These are phyloP conservation scores for Tachysurus vachellii DNA, from an alignment of 2,113 vertebrate species.

Conservation along the genomic window DNA sequence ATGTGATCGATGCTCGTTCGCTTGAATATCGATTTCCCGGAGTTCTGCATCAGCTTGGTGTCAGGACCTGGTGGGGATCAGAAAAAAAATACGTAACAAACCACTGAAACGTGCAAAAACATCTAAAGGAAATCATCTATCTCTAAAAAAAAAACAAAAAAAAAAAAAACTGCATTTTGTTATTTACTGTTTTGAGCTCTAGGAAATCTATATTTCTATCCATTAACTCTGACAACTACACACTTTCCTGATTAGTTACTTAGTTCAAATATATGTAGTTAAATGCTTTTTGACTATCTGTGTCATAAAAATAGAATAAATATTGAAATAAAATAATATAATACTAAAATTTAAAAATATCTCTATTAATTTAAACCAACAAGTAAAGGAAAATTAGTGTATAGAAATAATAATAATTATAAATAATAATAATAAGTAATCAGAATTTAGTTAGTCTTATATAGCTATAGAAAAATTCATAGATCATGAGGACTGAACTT, in stretches of 20 bases:
- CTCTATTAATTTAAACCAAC: too few species aligned
- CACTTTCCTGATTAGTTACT: background rate
- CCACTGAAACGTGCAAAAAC: background rate
- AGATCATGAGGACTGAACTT: background rate
- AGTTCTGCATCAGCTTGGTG: slow-evolving; percentile 96
- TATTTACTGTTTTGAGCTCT: background rate
- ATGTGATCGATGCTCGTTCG: slow-evolving; percentile 86
- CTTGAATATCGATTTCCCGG: slow-evolving; percentile 86
- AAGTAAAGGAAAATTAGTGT: too few species aligned
- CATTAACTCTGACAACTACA: background rate
- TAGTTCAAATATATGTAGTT: too few species aligned
- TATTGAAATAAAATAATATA: too few species aligned
- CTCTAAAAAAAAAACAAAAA: background rate
- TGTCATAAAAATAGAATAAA: too few species aligned
- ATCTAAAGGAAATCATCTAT: background rate
- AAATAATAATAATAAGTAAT: background rate
- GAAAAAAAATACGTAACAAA: background rate
- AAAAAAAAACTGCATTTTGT: background rate
- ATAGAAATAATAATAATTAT: too few species aligned
- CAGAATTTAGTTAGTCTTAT: background rate
- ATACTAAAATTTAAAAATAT: too few species aligned
- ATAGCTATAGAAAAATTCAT: background rate
- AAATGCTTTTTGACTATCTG: too few species aligned
- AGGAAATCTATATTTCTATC: background rate
- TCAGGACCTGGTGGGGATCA: slow-evolving; percentile 78